A percentile compares a stretch with the other conserved stretches of the same genome.
Conservation (phyloP, 2,113 vertebrate species). For the Notothenia coriiceps region DNA sequence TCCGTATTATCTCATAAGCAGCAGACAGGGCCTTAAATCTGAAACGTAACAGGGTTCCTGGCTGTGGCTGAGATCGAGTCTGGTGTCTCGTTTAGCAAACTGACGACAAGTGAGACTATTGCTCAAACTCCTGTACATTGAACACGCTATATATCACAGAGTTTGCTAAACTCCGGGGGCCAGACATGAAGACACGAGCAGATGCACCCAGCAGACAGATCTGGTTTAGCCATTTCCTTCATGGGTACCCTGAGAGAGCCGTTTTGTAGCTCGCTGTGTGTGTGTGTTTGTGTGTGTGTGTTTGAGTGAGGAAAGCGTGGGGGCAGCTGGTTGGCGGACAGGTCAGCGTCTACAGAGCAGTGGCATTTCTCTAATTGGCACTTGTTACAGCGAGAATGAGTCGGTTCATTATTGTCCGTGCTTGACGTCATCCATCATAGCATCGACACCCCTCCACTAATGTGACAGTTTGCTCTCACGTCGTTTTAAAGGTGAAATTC, state of each 20-base stretch:
- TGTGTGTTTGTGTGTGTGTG: background rate
- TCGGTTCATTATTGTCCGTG: constrained; percentile 39
- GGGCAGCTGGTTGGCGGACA: constrained; percentile 37
- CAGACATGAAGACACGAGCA: constrained; percentile 28
- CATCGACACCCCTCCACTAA: constrained; percentile 21
- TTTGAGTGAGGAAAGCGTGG: background rate
- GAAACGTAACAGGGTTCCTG: constrained; percentile 26
- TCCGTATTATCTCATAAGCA: constrained; percentile 20
- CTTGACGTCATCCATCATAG: constrained; percentile 43
- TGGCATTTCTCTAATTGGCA: constrained; percentile 77
- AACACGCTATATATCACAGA: constrained; percentile 27
- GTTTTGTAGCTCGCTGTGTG: background rate
- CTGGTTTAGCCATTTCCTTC: constrained; percentile 72
- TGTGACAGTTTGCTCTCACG: constrained; percentile 44
- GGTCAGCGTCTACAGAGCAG: constrained; percentile 51
- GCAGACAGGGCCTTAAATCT: constrained; percentile 28
- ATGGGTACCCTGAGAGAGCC: background rate
- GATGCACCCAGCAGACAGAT: constrained; percentile 64
- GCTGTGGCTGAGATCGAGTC: background rate
- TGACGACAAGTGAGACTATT: constrained; percentile 7
- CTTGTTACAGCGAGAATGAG: constrained; percentile 52
- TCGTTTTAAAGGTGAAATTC: constrained; percentile 36
- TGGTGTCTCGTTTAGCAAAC: constrained; percentile 25
- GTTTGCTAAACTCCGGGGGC: background rate
- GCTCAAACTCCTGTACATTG: background rate